A percentile compares a stretch with the other conserved stretches of the same genome.
These are phyloP conservation scores for Nicator chloris DNA, from an alignment of 2,113 vertebrate species.

Conservation along the genomic window DNA sequence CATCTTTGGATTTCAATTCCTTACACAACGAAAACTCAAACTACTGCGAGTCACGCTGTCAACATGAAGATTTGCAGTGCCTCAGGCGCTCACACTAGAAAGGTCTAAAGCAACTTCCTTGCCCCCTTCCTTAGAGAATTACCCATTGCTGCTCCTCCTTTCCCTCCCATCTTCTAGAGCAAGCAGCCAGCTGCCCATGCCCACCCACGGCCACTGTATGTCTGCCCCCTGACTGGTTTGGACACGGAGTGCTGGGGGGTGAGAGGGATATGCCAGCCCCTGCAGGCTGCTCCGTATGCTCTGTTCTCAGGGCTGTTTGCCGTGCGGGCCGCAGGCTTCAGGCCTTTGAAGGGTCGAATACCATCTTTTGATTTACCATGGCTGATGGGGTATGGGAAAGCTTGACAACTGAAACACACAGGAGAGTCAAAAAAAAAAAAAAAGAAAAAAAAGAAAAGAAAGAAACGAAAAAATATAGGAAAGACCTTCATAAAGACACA, in stretches of 20 bases:
- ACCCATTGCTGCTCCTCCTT: background rate
- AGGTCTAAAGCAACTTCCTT: background rate
- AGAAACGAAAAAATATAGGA: background rate
- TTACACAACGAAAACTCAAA: slow-evolving; percentile 12
- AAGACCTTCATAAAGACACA: slow-evolving; percentile 50
- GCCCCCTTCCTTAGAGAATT: background rate
- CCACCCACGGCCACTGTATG: background rate
- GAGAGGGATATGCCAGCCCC: slow-evolving; percentile 73
- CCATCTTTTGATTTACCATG: slow-evolving; percentile 97
- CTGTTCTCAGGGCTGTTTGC: slow-evolving; percentile 97
- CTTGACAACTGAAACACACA: slow-evolving; percentile 66
- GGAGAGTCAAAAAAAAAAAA: background rate
- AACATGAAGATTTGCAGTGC: background rate
- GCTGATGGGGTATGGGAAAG: slow-evolving; percentile 73
- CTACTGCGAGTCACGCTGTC: background rate
- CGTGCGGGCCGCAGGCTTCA: slow-evolving; percentile 95
- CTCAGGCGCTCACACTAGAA: background rate
- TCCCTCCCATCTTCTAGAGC: background rate
- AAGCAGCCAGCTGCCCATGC: background rate
- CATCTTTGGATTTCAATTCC: slow-evolving; percentile 1
- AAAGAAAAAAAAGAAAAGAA: background rate
- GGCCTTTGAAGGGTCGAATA: slow-evolving; percentile 99
- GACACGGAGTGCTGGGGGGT: background rate
- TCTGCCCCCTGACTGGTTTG: background rate
- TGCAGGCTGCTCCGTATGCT: slow-evolving; percentile 85